Base-by-base conservation (phyloP, 1,140 invertebrate genomes). In the Brachionus koreanus region DNA sequence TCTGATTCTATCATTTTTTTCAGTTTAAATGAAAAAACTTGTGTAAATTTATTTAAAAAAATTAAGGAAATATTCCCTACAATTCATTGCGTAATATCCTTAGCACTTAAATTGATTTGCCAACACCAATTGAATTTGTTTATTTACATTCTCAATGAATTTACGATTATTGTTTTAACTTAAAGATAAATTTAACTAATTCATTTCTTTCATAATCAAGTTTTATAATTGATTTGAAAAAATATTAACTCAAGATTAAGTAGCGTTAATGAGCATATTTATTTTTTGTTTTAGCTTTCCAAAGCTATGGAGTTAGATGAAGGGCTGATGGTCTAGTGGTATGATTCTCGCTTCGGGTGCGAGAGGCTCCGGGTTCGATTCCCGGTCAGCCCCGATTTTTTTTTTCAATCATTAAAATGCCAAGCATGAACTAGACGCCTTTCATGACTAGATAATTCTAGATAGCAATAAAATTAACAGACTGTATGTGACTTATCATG, bases 401-500 rank as follows among this genome's bases (percentile, higher is more conserved):
- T 65, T 65, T 33, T 33, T 23, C 29, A 29, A 33, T 65, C 33
- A 33, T 65, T 65, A 65, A 65, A 29, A 33, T 33, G 16, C 10
- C 12, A 33, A 65, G 49, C 49, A 57, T 57, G 49, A 23, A 19
- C 9, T 57, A 57, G 49, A 57, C 49, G 49, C 49, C 49, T 65
- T 33, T 65, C 63, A 65, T 65, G 63, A 65, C 63, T 33, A 33
- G 63, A 33, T 35, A 37, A 39, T 16, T 9, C n/a, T 7, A 37
- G 37, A 69, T 69, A 69, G 37, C 10, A 63, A 6, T 29, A 65
- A n/a, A 65, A 65, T 65, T 65, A 65, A 10, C 35, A 69, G 65
- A 69, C 65, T 69, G 37, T 69, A 69, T 69, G 65, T 69, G 65
- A 69, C 65, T 69, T 69, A 69, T 69, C 65, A 69, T 69, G 29